Conservation (phyloP, 2,113 vertebrate species). For the Heteronetta atricapilla region DNA sequence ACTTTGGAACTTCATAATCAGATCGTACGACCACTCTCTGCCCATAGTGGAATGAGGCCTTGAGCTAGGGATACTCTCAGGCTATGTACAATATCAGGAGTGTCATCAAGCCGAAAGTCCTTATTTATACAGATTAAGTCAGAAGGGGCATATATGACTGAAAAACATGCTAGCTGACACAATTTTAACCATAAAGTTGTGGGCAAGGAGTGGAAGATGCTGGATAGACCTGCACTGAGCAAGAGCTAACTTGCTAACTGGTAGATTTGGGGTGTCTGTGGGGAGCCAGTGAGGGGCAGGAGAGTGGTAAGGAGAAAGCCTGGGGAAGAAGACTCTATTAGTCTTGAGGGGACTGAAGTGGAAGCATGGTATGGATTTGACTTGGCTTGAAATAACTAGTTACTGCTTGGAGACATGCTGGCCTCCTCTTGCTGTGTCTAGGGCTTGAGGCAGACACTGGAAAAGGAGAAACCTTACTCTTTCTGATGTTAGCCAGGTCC, state of each 20-base stretch:
- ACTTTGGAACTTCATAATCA: not conserved
- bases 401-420: too few species aligned
- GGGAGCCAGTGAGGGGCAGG: not conserved
- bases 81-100: not conserved
- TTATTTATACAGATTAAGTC: not conserved
- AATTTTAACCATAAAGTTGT: not conserved
- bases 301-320: not conserved
- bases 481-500: not conserved
- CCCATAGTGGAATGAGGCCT: not conserved
- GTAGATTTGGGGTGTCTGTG: not conserved
- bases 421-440: not conserved
- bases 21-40: not conserved
- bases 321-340: too few species aligned
- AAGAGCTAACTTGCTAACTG: not conserved
- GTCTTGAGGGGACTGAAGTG: not conserved
- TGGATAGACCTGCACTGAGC: not conserved
- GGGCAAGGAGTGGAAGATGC: not conserved
- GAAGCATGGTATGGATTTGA: not conserved
- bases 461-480: not conserved
- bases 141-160: not conserved
- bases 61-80: not conserved
- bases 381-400: not conserved
- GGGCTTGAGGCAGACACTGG: not conserved
- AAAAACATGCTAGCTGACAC: rapidly evolving
- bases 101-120: not conserved